Percentiles rank a stretch among this genome's conserved stretches.
phyloP scores from a whole-genome alignment of 2,888 invertebrate species.

The Drosophila ezoana region DNA sequence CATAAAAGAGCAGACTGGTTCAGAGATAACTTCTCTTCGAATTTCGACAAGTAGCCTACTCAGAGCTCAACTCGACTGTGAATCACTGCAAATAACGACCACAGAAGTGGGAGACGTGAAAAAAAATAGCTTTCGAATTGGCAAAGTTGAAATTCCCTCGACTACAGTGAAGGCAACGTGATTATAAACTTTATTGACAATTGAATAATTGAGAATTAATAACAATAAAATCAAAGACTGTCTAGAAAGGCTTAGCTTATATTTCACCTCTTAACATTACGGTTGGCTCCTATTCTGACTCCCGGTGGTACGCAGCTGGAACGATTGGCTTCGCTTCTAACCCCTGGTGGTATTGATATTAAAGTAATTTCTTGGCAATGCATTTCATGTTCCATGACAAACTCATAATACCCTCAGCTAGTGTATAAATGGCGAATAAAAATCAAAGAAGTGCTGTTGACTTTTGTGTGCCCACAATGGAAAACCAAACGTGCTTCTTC shows the following conservation, averaged over 20 bases:
- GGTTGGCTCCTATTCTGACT: too few relatives aligned
- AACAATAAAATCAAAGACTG: background rate
- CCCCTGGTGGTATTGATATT: too few relatives aligned
- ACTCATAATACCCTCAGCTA: background rate
- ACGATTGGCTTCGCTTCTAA: too few relatives aligned
- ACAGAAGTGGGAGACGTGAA: background rate
- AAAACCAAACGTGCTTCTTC: constrained; percentile 39
- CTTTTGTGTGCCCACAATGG: constrained; percentile 64
- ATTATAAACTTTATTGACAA: background rate
- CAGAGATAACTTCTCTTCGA: constrained; percentile 1
- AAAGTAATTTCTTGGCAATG: too few relatives aligned
- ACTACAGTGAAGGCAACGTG: background rate
- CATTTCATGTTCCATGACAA: too few relatives aligned
- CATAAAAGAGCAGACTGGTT: constrained; percentile 3
- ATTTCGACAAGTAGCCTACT: constrained; percentile 38
- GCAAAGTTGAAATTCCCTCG: background rate
- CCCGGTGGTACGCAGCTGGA: too few relatives aligned
- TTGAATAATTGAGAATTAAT: too few relatives aligned
- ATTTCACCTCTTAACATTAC: too few relatives aligned
- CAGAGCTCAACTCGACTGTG: constrained; percentile 12
- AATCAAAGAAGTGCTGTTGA: constrained; percentile 55
- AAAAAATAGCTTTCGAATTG: background rate
- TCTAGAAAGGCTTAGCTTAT: too few relatives aligned
- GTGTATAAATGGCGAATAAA: constrained; percentile 4
- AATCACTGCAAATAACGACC: constrained; percentile 44